A percentile compares a stretch with the other conserved stretches of the same genome.
These are phyloP conservation scores for Apeira syringaria DNA, from an alignment of 2,888 invertebrate genomes.

Conservation along the genomic window DNA sequence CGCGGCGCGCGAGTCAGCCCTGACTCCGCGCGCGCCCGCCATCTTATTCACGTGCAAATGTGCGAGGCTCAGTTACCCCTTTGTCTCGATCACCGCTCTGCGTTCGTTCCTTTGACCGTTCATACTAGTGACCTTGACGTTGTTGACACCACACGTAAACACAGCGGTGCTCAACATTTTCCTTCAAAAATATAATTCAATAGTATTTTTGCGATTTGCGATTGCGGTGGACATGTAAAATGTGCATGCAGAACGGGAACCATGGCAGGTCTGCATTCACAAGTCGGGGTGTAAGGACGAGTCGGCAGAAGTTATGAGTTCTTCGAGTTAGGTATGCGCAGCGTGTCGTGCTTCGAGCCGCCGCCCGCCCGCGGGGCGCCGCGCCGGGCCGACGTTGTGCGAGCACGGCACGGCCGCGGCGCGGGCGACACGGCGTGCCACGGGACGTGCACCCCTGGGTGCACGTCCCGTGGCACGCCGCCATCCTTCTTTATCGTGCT, in stretches of 20 bases:
- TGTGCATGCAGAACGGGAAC: not conserved
- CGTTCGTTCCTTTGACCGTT: too few species aligned
- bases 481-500: not conserved
- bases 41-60: too few species aligned
- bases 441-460: not conserved
- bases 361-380: not conserved
- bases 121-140: too few species aligned
- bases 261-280: not conserved
- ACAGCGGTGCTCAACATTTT: too few species aligned
- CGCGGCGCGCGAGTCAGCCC: too few species aligned
- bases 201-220: not conserved
- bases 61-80: too few species aligned
- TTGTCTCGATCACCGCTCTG: too few species aligned
- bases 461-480: not conserved
- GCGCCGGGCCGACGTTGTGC: too few species aligned
- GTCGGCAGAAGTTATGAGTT: not conserved
- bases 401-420: not conserved
- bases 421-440: not conserved
- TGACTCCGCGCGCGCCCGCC: too few species aligned
- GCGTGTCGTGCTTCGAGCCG: too few species aligned
- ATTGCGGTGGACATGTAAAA: not conserved
- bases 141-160: too few species aligned
- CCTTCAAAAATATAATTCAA: too few species aligned
- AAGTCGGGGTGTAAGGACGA: not conserved
- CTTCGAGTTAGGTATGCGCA: not conserved